Evolutionary conservation across 2,797 vertebrate species (phyloP).

Genomic region (Rhinichthys osculus): DNA sequence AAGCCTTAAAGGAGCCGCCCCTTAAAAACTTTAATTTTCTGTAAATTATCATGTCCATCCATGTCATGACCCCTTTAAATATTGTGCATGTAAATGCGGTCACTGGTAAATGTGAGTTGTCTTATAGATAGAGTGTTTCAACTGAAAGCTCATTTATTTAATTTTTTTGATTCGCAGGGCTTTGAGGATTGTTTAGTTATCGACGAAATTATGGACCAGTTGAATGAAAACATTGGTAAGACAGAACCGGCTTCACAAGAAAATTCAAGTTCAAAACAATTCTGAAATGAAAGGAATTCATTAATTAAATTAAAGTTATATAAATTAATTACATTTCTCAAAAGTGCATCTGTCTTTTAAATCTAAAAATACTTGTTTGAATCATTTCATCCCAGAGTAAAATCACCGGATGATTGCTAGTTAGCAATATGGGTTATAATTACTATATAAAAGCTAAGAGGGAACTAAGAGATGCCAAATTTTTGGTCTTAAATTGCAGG

Average conservation of each 20-base stretch:
- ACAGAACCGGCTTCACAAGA: background rate
- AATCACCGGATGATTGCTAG: background rate
- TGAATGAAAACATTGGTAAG: conserved; percentile 90
- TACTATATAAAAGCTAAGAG: background rate
- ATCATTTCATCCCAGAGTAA: background rate
- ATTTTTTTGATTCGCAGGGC: conserved; percentile 78
- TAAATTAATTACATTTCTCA: background rate
- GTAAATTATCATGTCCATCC: too few relatives aligned
- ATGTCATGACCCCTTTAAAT: too few relatives aligned
- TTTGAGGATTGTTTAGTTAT: conserved; percentile 98
- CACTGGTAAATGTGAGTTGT: background rate
- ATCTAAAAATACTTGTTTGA: background rate
- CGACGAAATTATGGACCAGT: conserved; percentile 90
- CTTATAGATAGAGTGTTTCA: background rate
- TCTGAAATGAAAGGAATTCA: background rate
- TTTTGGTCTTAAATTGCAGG: background rate
- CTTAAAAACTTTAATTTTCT: too few relatives aligned
- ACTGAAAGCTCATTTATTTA: background rate
- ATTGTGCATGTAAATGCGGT: background rate
- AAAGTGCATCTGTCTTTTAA: background rate
- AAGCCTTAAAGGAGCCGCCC: too few relatives aligned
- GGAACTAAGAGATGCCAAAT: background rate
- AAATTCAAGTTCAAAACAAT: background rate
- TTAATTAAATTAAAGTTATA: background rate
- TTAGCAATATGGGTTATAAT: background rate